These are phyloP conservation scores for Pseudobourletiella spinata DNA, from an alignment of 1,140 invertebrate genomes.

Conservation along the genomic window DNA sequence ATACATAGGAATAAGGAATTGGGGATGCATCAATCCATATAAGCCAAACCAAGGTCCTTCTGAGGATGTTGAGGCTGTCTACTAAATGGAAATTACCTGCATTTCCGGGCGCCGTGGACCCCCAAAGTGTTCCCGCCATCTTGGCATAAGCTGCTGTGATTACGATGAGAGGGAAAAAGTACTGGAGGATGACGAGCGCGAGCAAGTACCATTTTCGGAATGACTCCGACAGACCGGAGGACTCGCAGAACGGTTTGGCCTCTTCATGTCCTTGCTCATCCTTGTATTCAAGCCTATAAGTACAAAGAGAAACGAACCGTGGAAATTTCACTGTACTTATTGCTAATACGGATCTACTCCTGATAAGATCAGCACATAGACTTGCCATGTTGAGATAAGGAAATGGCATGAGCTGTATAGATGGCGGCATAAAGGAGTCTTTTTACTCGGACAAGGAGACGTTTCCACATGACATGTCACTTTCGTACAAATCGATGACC, in stretches of 20 bases:
- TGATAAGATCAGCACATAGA: no score
- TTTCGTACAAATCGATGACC: no score
- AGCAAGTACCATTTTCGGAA: conserved; percentile 50
- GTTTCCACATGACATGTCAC: no score
- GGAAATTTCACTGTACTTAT: no score
- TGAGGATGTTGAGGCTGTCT: not conserved
- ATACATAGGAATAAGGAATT: not conserved
- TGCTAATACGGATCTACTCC: no score
- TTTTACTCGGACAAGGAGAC: no score
- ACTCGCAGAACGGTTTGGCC: conserved; percentile 50
- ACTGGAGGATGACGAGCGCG: conserved; percentile 54
- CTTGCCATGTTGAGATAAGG: no score
- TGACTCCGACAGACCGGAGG: conserved; percentile 47
- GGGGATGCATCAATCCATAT: not conserved
- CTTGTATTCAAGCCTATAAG: conserved; percentile 40
- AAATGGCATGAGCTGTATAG: no score
- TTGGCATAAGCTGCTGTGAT: conserved; percentile 70
- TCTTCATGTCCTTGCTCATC: conserved; percentile 30
- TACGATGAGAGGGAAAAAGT: conserved; percentile 62
- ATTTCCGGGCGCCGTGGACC: conserved; percentile 52
- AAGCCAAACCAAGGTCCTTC: not conserved
- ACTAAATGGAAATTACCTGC: conserved; percentile 6
- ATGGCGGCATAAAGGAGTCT: no score
- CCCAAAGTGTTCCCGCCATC: conserved; percentile 66
- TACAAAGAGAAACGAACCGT: no score